Evolutionary conservation across 2,888 invertebrate species (phyloP), one percentile per base, ranked within the genome.

Genomic region (Eilema sororculum): DNA sequence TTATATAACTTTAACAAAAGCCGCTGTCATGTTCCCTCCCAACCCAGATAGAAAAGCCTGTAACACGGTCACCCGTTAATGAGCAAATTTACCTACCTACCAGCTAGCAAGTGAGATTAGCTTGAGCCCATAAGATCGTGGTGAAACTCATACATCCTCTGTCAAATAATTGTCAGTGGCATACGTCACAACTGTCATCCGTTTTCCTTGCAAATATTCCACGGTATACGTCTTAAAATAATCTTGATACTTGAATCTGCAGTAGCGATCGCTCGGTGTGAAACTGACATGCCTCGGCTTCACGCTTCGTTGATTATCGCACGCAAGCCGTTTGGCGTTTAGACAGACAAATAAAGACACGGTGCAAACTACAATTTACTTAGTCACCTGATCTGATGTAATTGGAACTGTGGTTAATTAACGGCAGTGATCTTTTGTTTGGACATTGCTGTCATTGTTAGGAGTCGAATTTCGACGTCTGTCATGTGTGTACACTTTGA

Each of bases 211-310:
- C 30, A 20, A 13, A n/a, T 41, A 56, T 56, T n/a, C 9, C 20
- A 12, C 59, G 24, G 41, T 30, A 5, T 30, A 56, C 25, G 16
- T 33, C 16, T 62, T 20, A 61, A 67, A 67, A 56, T 62, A 62
- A 67, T 56, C 37, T 57, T 46, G 41, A 58, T 46, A 65, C 52
- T 69, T 33, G 52, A 68, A 65, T 60, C 41, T 62, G 16, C 24
- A 75, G 76, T 77, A 76, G 78, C 73, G 30, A 61, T 68, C 8
- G 12, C 16, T 69, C 64, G 70, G 78, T 80, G 77, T 82, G 78
- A 77, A 80, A 79, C 76, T 67, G 73, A 71, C 78, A 68, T 71
- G 74, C 24, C 69, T 67, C 67, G 28, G 67, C 70, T 77, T 77
- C 61, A 66, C 77, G 81, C 78, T 62, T 74, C 79, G 68, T 56